Percentiles rank a stretch among this genome's conserved stretches.
Conservation (phyloP, 2,113 vertebrate genomes). For the Acrocephalus kingi region DNA sequence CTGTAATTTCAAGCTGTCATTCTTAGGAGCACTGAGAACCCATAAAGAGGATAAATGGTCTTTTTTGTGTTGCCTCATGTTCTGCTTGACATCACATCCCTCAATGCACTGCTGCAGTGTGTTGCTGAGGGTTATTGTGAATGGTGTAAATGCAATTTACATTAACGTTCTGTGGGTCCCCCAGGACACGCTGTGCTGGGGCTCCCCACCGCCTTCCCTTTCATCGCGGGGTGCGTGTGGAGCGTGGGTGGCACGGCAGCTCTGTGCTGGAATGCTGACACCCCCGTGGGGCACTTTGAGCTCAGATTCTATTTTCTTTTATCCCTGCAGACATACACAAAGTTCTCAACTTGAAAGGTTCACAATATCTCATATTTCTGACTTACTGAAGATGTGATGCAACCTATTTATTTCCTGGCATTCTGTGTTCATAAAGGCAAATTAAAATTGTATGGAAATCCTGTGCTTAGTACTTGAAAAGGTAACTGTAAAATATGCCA, state of each 20-base stretch:
- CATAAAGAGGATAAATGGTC: neutral
- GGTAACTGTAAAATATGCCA: neutral
- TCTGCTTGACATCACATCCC: neutral
- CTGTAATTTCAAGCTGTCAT: neutral
- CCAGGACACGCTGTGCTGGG: fast-evolving
- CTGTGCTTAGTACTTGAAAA: neutral
- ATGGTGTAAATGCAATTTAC: no score
- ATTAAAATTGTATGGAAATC: neutral
- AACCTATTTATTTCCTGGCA: neutral
- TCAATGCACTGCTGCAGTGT: neutral
- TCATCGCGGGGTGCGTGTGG: fast-evolving
- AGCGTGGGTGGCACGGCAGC: neutral
- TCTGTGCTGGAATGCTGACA: neutral
- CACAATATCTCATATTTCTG: neutral
- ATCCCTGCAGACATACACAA: neutral
- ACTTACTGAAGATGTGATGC: neutral
- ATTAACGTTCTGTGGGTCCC: neutral
- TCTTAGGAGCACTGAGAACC: neutral
- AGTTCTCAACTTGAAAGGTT: neutral
- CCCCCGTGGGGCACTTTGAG: neutral
- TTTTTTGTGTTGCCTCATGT: neutral
- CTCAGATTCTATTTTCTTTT: neutral
- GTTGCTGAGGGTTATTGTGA: neutral
- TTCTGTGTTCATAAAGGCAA: neutral
- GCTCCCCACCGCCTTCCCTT: neutral